These are phyloP conservation scores for Paracyclopina nana DNA, from an alignment of 1,140 invertebrate genomes.

Conservation along the genomic window DNA sequence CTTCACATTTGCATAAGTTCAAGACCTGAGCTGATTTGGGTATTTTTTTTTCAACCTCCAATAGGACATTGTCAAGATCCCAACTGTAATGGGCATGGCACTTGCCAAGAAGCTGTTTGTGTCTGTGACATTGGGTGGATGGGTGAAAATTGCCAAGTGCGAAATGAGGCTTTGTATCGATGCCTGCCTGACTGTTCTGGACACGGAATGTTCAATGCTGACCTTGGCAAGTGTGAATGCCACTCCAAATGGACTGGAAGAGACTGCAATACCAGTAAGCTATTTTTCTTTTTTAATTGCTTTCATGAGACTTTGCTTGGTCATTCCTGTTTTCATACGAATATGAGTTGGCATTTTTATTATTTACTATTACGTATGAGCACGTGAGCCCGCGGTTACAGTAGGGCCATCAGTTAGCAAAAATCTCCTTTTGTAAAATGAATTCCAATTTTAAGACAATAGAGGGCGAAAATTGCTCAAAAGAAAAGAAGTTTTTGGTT, in stretches of 20 bases:
- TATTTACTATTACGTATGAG: too few relatives aligned
- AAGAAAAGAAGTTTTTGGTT: too few relatives aligned
- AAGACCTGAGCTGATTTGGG: too few relatives aligned
- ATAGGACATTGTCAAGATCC: slow-evolving; percentile 65
- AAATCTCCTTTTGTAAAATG: too few relatives aligned
- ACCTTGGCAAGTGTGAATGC: slow-evolving; percentile 61
- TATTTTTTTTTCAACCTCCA: slow-evolving; percentile 1
- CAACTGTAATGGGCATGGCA: slow-evolving; percentile 69
- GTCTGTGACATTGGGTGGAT: slow-evolving; percentile 72
- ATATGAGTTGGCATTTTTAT: too few relatives aligned
- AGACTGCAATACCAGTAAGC: slow-evolving; percentile 65
- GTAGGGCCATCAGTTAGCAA: too few relatives aligned
- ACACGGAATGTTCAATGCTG: slow-evolving; percentile 66
- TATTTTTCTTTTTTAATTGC: background rate
- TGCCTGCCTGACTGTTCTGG: slow-evolving; percentile 71
- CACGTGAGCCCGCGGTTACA: too few relatives aligned
- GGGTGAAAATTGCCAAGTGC: slow-evolving; percentile 67
- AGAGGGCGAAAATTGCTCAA: too few relatives aligned
- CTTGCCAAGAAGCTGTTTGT: slow-evolving; percentile 71
- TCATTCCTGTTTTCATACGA: background rate
- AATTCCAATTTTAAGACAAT: too few relatives aligned
- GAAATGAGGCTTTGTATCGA: slow-evolving; percentile 64
- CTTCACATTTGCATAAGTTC: too few relatives aligned
- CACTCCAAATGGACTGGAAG: slow-evolving; percentile 68
- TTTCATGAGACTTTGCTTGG: background rate